These are phyloP conservation scores for Heliconius eleuchia DNA, from an alignment of 1,140 invertebrate genomes.

Conservation along the genomic window DNA sequence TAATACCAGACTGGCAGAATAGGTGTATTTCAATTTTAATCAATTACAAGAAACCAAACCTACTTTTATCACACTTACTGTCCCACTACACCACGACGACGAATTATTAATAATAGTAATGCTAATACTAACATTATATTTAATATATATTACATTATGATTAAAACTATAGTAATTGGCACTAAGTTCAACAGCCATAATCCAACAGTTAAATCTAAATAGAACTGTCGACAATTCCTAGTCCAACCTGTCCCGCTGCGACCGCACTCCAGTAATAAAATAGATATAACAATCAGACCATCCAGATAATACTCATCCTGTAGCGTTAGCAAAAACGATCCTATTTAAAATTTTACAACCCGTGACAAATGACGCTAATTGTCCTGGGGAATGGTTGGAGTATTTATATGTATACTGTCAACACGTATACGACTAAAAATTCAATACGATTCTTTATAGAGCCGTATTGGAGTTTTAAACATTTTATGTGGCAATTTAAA, in stretches of 20 bases:
- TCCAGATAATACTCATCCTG: constrained; percentile 31
- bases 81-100: too few species aligned
- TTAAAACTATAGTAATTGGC: neutral
- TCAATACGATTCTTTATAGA: neutral
- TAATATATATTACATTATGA: neutral
- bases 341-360: constrained; percentile 4
- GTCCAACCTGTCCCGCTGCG: constrained; percentile 34
- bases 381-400: neutral
- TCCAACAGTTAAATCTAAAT: constrained; percentile 33
- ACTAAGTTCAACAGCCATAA: neutral
- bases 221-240: constrained; percentile 40
- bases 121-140: neutral
- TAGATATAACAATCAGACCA: constrained; percentile 43
- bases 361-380: constrained; percentile 16
- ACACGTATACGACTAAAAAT: neutral
- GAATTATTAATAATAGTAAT: too few species aligned
- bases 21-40: too few species aligned
- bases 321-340: constrained; percentile 28
- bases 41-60: too few species aligned
- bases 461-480: neutral
- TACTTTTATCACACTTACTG: too few species aligned
- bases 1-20: too few species aligned
- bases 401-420: neutral
- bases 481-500: neutral
- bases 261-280: constrained; percentile 38